phyloP scores from a whole-genome alignment of 2,113 vertebrate genomes.

The Gymnorhina tibicen region DNA sequence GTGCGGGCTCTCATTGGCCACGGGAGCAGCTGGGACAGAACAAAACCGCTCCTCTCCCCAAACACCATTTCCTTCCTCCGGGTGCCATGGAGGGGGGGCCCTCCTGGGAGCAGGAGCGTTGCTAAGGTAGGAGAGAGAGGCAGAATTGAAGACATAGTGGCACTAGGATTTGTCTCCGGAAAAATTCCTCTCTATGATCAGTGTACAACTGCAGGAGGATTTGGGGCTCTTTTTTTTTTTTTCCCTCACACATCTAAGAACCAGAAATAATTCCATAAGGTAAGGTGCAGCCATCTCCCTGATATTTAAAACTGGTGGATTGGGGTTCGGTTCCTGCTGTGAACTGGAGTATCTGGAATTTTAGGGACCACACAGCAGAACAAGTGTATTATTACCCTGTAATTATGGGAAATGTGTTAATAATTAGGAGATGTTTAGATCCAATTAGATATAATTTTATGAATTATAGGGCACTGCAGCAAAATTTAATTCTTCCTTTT shows the following conservation, averaged over 20 bases:
- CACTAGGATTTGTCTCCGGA: background rate
- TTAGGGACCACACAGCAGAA: background rate
- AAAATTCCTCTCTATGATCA: background rate
- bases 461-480: background rate
- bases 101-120: conserved; percentile 61
- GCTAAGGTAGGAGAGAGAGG: conserved; percentile 75
- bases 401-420: background rate
- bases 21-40: conserved; percentile 57
- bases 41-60: conserved; percentile 62
- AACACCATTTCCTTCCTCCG: conserved; percentile 63
- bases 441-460: background rate
- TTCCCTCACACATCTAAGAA: background rate
- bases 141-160: background rate
- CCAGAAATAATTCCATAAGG: background rate
- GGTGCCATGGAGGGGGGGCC: conserved; percentile 56
- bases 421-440: background rate
- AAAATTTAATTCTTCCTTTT: background rate
- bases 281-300: background rate
- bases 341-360: background rate
- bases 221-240: background rate
- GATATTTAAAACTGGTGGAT: background rate
- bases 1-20: conserved; percentile 74
- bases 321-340: background rate
- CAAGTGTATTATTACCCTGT: background rate
- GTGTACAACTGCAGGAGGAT: background rate